Conservation (phyloP, 2,113 vertebrate genomes). For the Oncorhynchus masou region DNA sequence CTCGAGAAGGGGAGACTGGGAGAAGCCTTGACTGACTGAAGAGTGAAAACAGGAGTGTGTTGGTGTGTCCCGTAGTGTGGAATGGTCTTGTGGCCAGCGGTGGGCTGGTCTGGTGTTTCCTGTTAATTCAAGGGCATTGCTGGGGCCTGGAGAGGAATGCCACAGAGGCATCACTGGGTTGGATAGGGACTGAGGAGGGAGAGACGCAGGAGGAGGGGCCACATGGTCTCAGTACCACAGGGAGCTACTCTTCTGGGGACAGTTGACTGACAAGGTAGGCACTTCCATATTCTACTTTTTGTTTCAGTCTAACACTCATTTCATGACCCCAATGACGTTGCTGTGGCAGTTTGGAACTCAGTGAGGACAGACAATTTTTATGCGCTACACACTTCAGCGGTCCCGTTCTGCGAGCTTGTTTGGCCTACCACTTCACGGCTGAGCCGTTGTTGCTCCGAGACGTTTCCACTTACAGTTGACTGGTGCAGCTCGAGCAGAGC, state of each 20-base stretch:
- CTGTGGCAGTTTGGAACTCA: too few relatives aligned
- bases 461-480: too few relatives aligned
- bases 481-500: too few relatives aligned
- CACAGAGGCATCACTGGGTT: slow-evolving; percentile 1
- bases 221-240: slow-evolving; percentile 50
- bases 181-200: neutral
- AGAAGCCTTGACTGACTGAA: slow-evolving; percentile 9
- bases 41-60: slow-evolving; percentile 18
- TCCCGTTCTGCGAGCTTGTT: too few relatives aligned
- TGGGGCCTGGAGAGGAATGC: slow-evolving; percentile 37
- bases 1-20: slow-evolving; percentile 5
- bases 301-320: too few relatives aligned
- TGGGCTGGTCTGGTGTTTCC: slow-evolving; percentile 47
- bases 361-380: too few relatives aligned
- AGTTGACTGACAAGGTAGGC: slow-evolving; percentile 62
- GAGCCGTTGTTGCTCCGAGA: too few relatives aligned
- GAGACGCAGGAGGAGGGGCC: neutral
- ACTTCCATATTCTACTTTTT: too few relatives aligned
- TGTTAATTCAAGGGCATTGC: slow-evolving; percentile 70
- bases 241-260: slow-evolving; percentile 46
- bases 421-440: too few relatives aligned
- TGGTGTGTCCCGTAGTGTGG: slow-evolving; percentile 20
- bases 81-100: slow-evolving; percentile 31
- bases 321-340: too few relatives aligned
- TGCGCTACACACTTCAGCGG: too few relatives aligned